These are phyloP conservation scores for Pseudomyrmex sp. DNA, from an alignment of 1,140 invertebrate genomes.

Conservation along the genomic window DNA sequence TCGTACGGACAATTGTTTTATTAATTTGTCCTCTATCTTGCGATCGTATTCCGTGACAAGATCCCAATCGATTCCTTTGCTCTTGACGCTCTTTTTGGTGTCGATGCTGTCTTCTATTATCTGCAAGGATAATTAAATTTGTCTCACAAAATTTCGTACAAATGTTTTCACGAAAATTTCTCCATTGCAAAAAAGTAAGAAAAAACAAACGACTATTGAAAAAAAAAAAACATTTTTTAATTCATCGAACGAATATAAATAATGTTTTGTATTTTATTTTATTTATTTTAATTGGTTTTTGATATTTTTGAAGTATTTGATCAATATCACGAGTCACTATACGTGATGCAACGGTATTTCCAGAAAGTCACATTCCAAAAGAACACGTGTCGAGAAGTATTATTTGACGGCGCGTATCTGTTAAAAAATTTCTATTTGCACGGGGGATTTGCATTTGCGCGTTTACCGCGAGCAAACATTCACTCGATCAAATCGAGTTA, in stretches of 20 bases:
- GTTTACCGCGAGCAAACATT: not conserved
- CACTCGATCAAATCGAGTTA: not conserved
- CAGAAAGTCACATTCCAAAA: not conserved
- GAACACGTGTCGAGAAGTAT: no score
- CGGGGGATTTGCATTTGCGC: not conserved
- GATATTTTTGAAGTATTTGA: not conserved
- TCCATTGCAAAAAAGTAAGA: no score
- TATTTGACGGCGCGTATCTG: no score
- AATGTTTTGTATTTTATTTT: no score
- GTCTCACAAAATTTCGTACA: not conserved
- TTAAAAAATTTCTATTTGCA: not conserved
- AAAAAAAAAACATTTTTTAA: no score
- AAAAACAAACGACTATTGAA: no score
- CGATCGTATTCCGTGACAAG: slow-evolving; percentile 92
- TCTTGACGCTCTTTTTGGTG: slow-evolving; percentile 85
- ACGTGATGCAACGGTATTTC: not conserved
- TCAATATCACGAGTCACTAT: no score
- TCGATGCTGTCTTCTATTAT: slow-evolving; percentile 85
- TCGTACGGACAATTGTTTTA: slow-evolving; percentile 85
- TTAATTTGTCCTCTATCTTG: slow-evolving; percentile 89
- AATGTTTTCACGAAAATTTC: not conserved
- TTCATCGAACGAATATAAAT: no score
- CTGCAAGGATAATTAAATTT: slow-evolving; percentile 57
- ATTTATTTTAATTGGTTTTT: no score
- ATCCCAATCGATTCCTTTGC: slow-evolving; percentile 89